Conservation (phyloP, 1,140 invertebrate species). For the Heliothis subflexa region DNA sequence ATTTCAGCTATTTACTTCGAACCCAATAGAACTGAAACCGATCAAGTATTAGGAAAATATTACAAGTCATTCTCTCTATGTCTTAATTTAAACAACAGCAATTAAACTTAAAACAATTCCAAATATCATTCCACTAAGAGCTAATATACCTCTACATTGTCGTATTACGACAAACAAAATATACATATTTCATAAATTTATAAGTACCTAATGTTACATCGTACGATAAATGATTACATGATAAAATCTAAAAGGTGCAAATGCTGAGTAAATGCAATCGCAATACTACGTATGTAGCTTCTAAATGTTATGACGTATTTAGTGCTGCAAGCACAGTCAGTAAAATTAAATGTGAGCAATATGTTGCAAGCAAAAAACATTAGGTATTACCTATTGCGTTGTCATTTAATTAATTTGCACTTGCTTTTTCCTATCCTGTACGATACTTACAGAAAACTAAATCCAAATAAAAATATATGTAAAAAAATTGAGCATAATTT, state of each 20-base stretch:
- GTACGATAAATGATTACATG: neutral
- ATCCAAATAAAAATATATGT: no score
- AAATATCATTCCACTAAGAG: neutral
- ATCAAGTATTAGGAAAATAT: neutral
- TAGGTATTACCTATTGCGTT: no score
- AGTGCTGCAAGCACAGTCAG: neutral
- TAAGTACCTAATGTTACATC: neutral
- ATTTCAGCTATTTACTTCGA: no score
- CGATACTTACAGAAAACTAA: no score
- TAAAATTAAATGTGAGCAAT: no score
- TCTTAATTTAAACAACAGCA: slow-evolving; percentile 2
- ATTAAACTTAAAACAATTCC: neutral
- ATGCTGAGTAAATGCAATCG: slow-evolving; percentile 56
- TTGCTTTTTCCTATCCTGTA: no score
- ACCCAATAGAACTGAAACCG: neutral
- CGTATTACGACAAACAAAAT: neutral
- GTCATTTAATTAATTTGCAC: no score
- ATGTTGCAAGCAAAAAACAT: no score
- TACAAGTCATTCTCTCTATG: slow-evolving; percentile 16
- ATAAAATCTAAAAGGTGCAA: slow-evolving; percentile 39
- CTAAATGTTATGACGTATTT: neutral
- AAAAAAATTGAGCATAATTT: no score
- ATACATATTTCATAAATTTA: neutral
- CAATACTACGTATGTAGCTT: slow-evolving; percentile 13
- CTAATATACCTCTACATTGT: neutral